These are phyloP conservation scores for Girardia tigrina DNA, from an alignment of 2,888 invertebrate genomes.

Conservation along the genomic window DNA sequence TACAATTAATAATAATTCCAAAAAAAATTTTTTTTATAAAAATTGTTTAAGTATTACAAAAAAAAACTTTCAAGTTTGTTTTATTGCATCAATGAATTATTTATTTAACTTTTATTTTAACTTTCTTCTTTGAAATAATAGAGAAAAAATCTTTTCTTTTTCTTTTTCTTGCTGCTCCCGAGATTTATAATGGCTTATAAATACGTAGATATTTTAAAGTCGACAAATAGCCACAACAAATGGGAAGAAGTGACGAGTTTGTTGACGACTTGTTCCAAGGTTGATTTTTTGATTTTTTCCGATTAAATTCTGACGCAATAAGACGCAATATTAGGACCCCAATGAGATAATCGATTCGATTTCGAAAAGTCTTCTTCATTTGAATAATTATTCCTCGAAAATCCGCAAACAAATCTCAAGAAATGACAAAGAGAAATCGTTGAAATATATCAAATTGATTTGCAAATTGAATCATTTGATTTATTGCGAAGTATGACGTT, in stretches of 20 bases:
- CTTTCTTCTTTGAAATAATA: too few relatives aligned
- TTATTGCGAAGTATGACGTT: not conserved
- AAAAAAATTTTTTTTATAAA: too few relatives aligned
- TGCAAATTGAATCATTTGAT: not conserved
- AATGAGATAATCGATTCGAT: not conserved
- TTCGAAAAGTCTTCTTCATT: not conserved
- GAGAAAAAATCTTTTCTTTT: too few relatives aligned
- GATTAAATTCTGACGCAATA: not conserved
- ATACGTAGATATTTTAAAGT: not conserved
- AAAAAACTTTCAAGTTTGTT: too few relatives aligned
- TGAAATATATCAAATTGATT: constrained; percentile 10
- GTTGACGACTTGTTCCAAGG: not conserved
- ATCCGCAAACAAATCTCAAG: not conserved
- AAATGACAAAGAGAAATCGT: not conserved
- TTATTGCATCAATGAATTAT: too few relatives aligned
- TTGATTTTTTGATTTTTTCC: not conserved
- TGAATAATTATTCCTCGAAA: not conserved
- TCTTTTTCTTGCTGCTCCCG: too few relatives aligned
- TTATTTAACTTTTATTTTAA: too few relatives aligned
- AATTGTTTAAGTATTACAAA: too few relatives aligned
- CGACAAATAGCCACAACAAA: not conserved
- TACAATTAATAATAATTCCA: too few relatives aligned
- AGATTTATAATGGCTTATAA: not conserved
- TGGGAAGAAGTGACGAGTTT: constrained; percentile 8
- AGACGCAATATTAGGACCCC: not conserved